A percentile compares a stretch with the other conserved stretches of the same genome.
Conservation (phyloP, 2,888 invertebrate species). For the Dryomyza anilis region DNA sequence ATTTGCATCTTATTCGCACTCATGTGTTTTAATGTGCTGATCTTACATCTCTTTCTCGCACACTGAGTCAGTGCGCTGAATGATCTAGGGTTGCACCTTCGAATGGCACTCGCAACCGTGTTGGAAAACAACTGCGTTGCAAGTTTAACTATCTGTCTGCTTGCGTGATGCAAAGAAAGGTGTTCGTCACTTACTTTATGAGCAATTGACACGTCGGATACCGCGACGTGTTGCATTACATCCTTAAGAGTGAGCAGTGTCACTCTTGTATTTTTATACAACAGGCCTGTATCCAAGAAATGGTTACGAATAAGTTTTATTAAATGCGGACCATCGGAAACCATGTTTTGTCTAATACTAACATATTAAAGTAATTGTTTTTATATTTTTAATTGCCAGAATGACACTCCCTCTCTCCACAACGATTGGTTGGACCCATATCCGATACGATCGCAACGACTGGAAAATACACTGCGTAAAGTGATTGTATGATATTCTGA, state of each 20-base stretch:
- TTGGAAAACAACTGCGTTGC: neutral
- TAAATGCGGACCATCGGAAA: neutral
- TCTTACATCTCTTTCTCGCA: too few species aligned
- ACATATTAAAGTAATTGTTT: neutral
- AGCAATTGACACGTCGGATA: neutral
- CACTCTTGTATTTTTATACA: neutral
- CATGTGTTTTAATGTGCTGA: too few species aligned
- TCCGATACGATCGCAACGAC: slow-evolving; percentile 23
- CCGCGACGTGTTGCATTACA: neutral
- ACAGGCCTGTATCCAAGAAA: neutral
- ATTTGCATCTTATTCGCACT: too few species aligned
- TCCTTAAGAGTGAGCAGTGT: neutral
- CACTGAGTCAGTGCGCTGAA: too few species aligned
- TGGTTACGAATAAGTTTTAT: neutral
- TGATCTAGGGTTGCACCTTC: neutral
- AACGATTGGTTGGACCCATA: neutral
- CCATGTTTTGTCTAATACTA: too few species aligned
- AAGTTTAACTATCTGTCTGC: neutral
- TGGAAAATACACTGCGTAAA: neutral
- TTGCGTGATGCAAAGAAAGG: neutral
- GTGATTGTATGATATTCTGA: neutral
- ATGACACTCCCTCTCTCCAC: neutral
- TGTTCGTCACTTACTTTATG: neutral
- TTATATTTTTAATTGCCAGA: neutral
- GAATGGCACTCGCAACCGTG: neutral